Base-by-base conservation (phyloP, 2,888 invertebrate species). In the Acleris holmiana region DNA sequence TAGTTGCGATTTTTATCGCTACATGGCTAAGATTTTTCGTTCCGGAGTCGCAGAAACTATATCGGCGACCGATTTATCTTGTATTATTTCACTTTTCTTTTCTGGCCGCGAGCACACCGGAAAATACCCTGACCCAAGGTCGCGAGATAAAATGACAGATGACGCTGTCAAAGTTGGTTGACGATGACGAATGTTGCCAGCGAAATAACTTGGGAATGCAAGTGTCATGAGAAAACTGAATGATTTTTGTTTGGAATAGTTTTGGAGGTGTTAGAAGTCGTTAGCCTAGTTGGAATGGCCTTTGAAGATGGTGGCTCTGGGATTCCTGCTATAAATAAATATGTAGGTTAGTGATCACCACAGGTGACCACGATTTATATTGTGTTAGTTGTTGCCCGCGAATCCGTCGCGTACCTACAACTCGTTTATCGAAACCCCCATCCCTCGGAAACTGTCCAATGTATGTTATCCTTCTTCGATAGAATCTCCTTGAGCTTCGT, bases 111-210 rank as follows among this genome's bases (percentile, higher is more conserved):
- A 29, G 18, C 17, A 15, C 44, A 19, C 49, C 40, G 19, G 46
- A 29, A 44, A 35, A 44, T 23, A 40, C 44, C 55, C 50, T 56
- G 64, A 17, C 44, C 55, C 23, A 25, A 48, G 35, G 48, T 40
- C 46, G 25, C 15, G 7, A 21, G 62, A 62, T 55, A 40, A 46
- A 21, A 60, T 65, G 65, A 65, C 65, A 59, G 65, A 65, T 60
- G 65, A 46, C 60, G 17, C 55, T 65, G 65, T 65, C 60, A 65
- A 55, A 65, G 41, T 64, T 46, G 55, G 23, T 8, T 55, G 65
- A 60, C 65, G 60, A 60, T 65, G 65, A 65, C 55, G 19, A 55
- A 65, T 65, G 64, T 19, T 50, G 4, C 17, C 17, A 41, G 29
- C 63, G 57, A 25, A 58, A 57, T 58, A 58, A 54, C 48, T 59